Conservation (phyloP, 1,140 invertebrate species). For the Dreissena rostriformis region DNA sequence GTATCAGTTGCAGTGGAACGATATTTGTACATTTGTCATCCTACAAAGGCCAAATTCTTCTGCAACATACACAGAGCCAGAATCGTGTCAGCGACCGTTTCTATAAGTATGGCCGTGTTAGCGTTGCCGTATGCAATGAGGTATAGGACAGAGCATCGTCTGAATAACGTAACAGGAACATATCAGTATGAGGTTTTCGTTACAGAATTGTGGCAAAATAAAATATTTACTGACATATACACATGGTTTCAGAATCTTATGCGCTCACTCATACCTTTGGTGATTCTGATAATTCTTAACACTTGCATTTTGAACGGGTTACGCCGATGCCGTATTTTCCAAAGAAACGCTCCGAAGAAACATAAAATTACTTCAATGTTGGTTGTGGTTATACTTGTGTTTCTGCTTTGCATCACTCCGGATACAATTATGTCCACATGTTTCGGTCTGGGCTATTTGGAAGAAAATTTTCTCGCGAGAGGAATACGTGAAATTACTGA, state of each 20-base stretch:
- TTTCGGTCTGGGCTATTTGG: too few species aligned
- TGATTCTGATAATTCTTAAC: conserved; percentile 81
- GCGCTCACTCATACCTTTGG: conserved; percentile 85
- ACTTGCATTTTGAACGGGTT: conserved; percentile 87
- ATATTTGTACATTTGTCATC: conserved; percentile 97
- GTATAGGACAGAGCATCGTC: conserved; percentile 68
- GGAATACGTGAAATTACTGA: too few species aligned
- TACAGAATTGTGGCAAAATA: conserved; percentile 81
- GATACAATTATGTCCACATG: too few species aligned
- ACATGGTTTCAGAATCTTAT: conserved; percentile 86
- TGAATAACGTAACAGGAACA: conserved; percentile 57
- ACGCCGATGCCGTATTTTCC: conserved; percentile 72
- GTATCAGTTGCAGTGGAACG: conserved; percentile 96
- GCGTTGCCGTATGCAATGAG: conserved; percentile 76
- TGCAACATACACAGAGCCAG: conserved; percentile 86
- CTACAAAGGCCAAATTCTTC: conserved; percentile 90
- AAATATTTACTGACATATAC: conserved; percentile 85
- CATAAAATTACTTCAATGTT: conserved; percentile 88
- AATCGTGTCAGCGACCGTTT: conserved; percentile 65
- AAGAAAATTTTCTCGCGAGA: too few species aligned
- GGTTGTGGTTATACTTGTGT: conserved; percentile 88
- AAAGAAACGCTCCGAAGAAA: too few species aligned
- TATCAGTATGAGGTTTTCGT: conserved; percentile 61
- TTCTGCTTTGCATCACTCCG: too few species aligned
- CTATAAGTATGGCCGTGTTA: conserved; percentile 72